Base-by-base conservation (phyloP, 2,797 vertebrate species). In the Podarcis lilfordi region DNA sequence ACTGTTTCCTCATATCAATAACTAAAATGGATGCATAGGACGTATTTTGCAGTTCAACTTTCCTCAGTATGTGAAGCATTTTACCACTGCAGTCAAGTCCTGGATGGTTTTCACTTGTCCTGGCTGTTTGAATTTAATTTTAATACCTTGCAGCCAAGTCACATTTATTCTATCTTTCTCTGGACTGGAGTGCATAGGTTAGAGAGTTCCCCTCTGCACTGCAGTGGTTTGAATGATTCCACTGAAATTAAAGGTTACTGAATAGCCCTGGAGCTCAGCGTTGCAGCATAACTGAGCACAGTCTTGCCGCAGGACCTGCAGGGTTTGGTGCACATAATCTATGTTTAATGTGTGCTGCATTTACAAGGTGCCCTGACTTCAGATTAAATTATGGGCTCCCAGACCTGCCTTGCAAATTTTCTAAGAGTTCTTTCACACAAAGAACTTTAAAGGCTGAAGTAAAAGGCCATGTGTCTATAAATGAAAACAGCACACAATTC, bases 361-460 rank as follows among this genome's bases (percentile, higher is more conserved):
- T 89, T 82, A 82, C 88, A 89, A 89, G 88, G 88, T 89, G 88
- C 88, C 84, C 88, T 86, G 71, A 59, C 84, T 89, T 89, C 84
- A 86, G 88, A 82, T 86, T 86, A 86, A 86, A 89, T 89, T 86
- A 86, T 86, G 84, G 75, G 78, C 84, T 82, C 64, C 61, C 84
- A 82, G 88, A 19, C 35, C 84, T 89, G 84, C 27, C 32, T 86
- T 76, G 84, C 86, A 89, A 89, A 89, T 89, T 86, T 89, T 40
- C 71, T 85, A 40, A n/a, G 69, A 68, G 71, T 89, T 81, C 61
- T 80, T 81, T n/a, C 21, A 23, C 68, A 89, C 29, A 69, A 72
- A 88, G 55, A 76, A 15, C 25, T 76, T 32, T 80, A 19, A 64
- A 64, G 37, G 68, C 37, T 55, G 71, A 76, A 89, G 13, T 68